Conservation (phyloP, 2,888 invertebrate species). For the Hypselothyrea guttata region DNA sequence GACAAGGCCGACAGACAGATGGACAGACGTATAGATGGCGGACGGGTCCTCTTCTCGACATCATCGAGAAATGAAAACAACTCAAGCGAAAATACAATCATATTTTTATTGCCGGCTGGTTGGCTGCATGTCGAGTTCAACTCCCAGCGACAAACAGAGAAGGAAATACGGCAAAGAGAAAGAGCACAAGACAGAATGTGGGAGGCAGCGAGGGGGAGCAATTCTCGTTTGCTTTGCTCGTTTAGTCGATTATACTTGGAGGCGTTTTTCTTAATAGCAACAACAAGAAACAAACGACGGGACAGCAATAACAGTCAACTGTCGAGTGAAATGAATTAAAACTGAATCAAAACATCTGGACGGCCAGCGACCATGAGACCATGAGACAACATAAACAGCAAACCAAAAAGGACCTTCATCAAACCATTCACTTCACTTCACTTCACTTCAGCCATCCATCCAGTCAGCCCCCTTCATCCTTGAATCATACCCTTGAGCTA, state of each 20-base stretch:
- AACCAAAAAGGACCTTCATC: not conserved
- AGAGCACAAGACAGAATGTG: not conserved
- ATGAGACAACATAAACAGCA: slow-evolving; percentile 65
- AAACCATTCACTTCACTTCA: not conserved
- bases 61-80: slow-evolving; percentile 79
- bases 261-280: slow-evolving; percentile 78
- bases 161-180: not conserved
- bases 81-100: slow-evolving; percentile 81
- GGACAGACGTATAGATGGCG: slow-evolving; percentile 8
- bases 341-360: slow-evolving; percentile 81
- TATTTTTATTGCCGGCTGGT: slow-evolving; percentile 80
- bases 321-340: slow-evolving; percentile 78
- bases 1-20: slow-evolving; percentile 21
- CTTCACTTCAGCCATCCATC: slow-evolving; percentile 8
- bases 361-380: slow-evolving; percentile 47
- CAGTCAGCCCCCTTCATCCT: not conserved
- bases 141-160: slow-evolving; percentile 9
- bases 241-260: slow-evolving; percentile 74
- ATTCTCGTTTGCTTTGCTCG: slow-evolving; percentile 65
- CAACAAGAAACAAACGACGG: slow-evolving; percentile 54
- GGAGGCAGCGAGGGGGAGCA: slow-evolving; percentile 6
- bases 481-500: not conserved
- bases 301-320: slow-evolving; percentile 65
- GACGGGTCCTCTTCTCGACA: slow-evolving; percentile 59
- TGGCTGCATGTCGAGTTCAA: slow-evolving; percentile 63